Evolutionary conservation across 2,797 vertebrate genomes (phyloP), one percentile per base, ranked within the genome.

Genomic region (Spondyliosoma cantharus): DNA sequence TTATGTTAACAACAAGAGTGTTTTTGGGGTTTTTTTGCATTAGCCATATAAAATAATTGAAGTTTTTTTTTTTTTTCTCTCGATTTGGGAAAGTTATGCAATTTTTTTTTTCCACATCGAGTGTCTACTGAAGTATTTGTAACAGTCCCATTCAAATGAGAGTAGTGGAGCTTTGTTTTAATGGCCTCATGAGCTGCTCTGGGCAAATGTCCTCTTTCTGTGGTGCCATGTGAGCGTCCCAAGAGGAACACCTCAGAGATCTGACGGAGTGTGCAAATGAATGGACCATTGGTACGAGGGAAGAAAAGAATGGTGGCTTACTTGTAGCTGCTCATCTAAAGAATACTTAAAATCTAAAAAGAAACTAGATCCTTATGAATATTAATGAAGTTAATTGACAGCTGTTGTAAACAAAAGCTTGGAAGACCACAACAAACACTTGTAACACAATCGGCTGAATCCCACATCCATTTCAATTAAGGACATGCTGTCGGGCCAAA

Each of bases 371-470:
- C 84, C 91, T 92, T 90, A 92, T 93, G 89, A 93, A 95, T 94
- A 94, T 94, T 89, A 78, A 94, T 94, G 89, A 90, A 84, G 74
- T 80, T 89, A 90, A 86, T 92, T 92, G 89, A 91, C 88, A 90
- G 90, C 90, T 87, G 81, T 76, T 87, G 88, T 88, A 90, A 90
- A 93, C 89, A 91, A 88, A 92, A 83, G 83, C 75, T 56, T 46
- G 71, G 78, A 78, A 74, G 80, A 85, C 67, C 86, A 90, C 90
- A 90, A 90, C 91, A 92, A 90, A 91, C 90, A 91, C 89, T 90
- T 84, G 77, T 67, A 74, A 54, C 79, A 85, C 83, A 84, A 81
- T 81, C 54, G 59, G 52, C 76, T 86, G 76, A 85, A 87, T 87
- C 57, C 15, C 49, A 75, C 79, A 81, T 80, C 89, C 82, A 59